These are phyloP conservation scores for Vulpes lagopus DNA, from an alignment of 2,113 vertebrate genomes.

Conservation along the genomic window DNA sequence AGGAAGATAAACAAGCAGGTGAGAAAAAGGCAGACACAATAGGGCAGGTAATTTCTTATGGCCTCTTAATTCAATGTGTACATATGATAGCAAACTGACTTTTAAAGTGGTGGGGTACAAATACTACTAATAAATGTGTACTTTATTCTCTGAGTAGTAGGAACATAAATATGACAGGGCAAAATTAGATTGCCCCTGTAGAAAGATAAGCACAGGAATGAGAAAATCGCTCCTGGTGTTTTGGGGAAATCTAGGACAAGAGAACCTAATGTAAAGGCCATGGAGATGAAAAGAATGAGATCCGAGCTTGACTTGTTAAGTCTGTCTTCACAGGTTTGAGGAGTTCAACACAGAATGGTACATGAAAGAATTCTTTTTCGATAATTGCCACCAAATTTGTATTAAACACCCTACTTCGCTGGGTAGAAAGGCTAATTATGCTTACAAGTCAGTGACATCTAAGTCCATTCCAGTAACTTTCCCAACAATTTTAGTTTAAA, in stretches of 20 bases:
- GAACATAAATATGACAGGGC: background rate
- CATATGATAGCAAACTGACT: rapidly evolving
- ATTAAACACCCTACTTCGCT: background rate
- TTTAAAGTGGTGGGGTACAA: background rate
- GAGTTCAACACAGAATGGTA: background rate
- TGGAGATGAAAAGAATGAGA: background rate
- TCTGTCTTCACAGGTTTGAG: background rate
- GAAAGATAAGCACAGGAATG: background rate
- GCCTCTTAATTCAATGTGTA: background rate
- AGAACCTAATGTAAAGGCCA: background rate
- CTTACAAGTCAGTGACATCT: background rate
- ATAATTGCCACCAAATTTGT: background rate
- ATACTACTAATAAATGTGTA: background rate
- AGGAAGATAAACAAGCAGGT: background rate
- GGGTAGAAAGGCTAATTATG: background rate
- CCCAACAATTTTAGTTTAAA: background rate
- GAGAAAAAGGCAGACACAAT: background rate
- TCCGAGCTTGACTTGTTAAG: background rate
- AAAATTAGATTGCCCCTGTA: background rate
- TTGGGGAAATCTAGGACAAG: background rate
- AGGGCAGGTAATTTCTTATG: background rate
- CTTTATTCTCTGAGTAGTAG: background rate
- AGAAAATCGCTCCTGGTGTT: background rate
- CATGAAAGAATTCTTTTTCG: background rate
- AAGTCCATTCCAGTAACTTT: background rate